Percentiles rank a stretch among this genome's conserved stretches.
Conservation (phyloP, 2,113 vertebrate genomes). For the Emydura subglobosa region DNA sequence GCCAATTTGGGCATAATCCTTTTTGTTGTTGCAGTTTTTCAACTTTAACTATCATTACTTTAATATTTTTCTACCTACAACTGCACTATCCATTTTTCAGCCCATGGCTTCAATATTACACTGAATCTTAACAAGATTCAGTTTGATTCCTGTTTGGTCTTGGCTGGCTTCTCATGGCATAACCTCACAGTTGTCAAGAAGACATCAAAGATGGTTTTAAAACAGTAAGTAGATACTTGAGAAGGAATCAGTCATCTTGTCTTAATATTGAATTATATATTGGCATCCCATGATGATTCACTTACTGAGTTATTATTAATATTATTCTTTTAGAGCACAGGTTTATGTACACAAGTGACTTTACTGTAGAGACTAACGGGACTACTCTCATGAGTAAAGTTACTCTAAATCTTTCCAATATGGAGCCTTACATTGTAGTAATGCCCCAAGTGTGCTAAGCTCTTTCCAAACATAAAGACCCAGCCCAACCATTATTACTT, state of each 20-base stretch:
- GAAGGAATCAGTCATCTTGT: not conserved
- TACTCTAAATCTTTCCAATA: not conserved
- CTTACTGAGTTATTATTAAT: not conserved
- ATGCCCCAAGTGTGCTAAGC: not conserved
- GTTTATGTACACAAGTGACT: not conserved
- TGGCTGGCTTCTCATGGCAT: not conserved
- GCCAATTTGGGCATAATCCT: not conserved
- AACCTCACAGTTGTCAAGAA: not conserved
- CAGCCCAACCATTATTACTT: not conserved
- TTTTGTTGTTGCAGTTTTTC: not conserved
- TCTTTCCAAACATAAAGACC: not conserved
- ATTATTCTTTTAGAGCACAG: not conserved
- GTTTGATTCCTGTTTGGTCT: not conserved
- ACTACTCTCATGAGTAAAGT: not conserved
- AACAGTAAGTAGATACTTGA: not conserved
- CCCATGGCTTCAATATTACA: not conserved
- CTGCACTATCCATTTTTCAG: slow-evolving; percentile 3
- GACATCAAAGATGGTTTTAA: not conserved
- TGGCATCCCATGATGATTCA: not conserved
- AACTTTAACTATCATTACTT: slow-evolving; percentile 22
- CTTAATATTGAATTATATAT: not conserved
- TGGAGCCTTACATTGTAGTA: not conserved
- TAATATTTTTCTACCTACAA: slow-evolving; percentile 28
- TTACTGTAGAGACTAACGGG: not conserved
- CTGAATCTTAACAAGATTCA: not conserved